Evolutionary conservation across 1,140 invertebrate species (phyloP), one percentile per base, ranked within the genome.

Genomic region (Anadara kagoshimensis): DNA sequence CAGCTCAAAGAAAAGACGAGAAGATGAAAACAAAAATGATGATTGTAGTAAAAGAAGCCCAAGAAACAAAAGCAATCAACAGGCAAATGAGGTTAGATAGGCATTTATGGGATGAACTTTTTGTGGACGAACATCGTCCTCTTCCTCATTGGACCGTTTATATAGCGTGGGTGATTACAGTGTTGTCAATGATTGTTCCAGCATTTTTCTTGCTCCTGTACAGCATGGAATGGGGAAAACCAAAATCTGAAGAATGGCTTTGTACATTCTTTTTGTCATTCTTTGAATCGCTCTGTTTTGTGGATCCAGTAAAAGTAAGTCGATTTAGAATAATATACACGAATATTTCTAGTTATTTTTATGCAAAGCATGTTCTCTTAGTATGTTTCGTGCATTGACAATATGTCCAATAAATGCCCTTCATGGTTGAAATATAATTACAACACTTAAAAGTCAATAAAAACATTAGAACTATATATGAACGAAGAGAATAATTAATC

Each of bases 241-340:
- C 68, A 26, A 83, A 82, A 56, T 79, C 84, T 12, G 74, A 80
- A 49, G 78, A 78, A 47, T 86, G 85, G 85, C 58, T 86, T 18
- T 69, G 68, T 0, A 61, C 81, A 10, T 81, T 86, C 44, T 68
- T 86, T 26, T 41, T 85, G n/a, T 79, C 81, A 22, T 82, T 85
- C 65, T 22, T 84, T 10, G 68, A 85, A 65, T 82, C 78, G 26
- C 56, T 82, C 59, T 69, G 83, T 43, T 47, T 85, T 11, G 59
- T 86, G 16, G 83, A 86, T 64, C 85, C 85, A 20, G 18, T 84
- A 12, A 86, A 85, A 78, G 85, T 85, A 69, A 20, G 7, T 36
- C 7, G 29, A 36, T 36, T 36, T n/a, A n/a, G n/a, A 36, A 36
- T 36, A 36, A 36, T 36, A 3, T 36, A 7, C 29, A 36, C 2